Evolutionary conservation across 2,888 invertebrate genomes (phyloP), one percentile per base, ranked within the genome.

Genomic region (Lochmaea crataegi): DNA sequence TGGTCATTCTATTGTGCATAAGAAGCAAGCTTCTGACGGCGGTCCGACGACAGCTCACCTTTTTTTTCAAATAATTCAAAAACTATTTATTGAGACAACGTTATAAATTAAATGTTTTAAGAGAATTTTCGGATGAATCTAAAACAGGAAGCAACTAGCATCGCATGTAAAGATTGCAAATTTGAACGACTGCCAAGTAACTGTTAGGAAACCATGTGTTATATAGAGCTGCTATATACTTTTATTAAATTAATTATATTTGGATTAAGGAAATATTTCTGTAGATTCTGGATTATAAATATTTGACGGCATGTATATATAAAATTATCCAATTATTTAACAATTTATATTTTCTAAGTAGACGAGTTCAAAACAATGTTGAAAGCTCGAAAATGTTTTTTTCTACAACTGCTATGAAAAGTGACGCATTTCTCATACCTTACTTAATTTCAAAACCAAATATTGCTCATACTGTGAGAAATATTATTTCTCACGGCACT

Each of bases 211-310:
- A 42, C 61, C 61, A 42, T 41, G 41, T 63, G 61, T 42, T 42
- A 38, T 42, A 38, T 61, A 11, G 51, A 22, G 32, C 18, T 12
- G 11, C 16, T 9, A 41, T 63, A 60, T n/a, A 22, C 2, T 26
- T 60, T 60, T 60, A 63, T 63, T 42, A 18, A 42, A 63, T 63
- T 63, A 63, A 63, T 63, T 63, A 63, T 63, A 63, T 63, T 63
- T 63, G 61, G 61, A 63, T 63, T 18, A 63, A 63, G 26, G 61
- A 38, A 16, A 16, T 63, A 41, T 42, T 63, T 63, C 61, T 63
- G 16, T 41, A 18, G 61, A 42, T 16, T 38, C 14, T 18, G 61
- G n/a, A 38, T 42, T 58, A 58, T 63, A 63, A 63, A 63, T 63
- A 63, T 63, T 42, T 63, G 18, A 42, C 61, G 10, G 11, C 42